Evolutionary conservation across 2,797 vertebrate species (phyloP), one percentile per base, ranked within the genome.

Genomic region (Tenualosa ilisha): DNA sequence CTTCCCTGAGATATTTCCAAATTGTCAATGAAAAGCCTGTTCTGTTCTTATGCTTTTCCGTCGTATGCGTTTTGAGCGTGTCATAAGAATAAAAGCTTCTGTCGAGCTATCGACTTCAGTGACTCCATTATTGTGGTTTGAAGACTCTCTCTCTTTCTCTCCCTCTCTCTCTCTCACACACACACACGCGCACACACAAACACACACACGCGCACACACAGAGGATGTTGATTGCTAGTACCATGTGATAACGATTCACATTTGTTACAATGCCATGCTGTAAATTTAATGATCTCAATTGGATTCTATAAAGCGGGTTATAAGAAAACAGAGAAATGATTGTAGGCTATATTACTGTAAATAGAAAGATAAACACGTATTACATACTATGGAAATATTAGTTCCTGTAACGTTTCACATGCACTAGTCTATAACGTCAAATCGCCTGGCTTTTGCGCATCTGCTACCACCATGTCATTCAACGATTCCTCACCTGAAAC

Each of bases 81-180:
- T 65, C 83, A 83, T 72, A 81, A 53, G 84, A 81, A 84, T 72
- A 82, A 68, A 37, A 50, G 84, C 79, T 63, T 37, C 72, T 79
- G 72, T 79, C 72, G 72, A 79, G 15, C 72, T 40, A 79, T 79
- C 72, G 72, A 79, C 72, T 79, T 79, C 72, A 79, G 40, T 79
- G 72, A 79, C 68, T 8, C 84, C 82, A 68, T 46, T 83, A 0
- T 26, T 1, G 81, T 15, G 6, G n/a, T 82, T 50, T 68, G 79
- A 82, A 81, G 31, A 20, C 56, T 53, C 75, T 65, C 79, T 84
- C 7, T 85, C 46, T 87, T 87, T 82, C 87, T 86, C 85, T 88
- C 85, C 85, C 86, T 83, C 50, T 53, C 56, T 43, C 31, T 75
- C 68, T 75, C 68, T 43, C 68, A 8, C 68, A 22, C 65, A 24